Conservation (phyloP, 2,797 vertebrate genomes). For the Halcyon badia region DNA sequence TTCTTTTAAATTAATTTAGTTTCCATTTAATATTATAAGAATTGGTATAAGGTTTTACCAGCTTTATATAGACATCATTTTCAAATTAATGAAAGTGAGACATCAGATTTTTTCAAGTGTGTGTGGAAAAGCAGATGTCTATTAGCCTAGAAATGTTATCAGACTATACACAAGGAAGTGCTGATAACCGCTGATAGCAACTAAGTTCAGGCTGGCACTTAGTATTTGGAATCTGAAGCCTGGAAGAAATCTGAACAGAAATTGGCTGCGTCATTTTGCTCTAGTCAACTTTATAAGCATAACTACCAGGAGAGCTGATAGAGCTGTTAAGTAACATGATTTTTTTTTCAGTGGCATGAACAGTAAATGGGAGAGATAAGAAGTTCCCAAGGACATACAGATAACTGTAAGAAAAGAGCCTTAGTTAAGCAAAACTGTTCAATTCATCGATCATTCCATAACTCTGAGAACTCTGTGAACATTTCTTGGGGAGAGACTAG, state of each 20-base stretch:
- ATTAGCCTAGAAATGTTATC: neutral
- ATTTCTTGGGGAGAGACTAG: neutral
- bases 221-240: neutral
- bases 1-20: neutral
- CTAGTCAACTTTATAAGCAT: neutral
- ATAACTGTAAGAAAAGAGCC: neutral
- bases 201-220: neutral
- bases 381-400: neutral
- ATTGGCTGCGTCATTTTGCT: neutral
- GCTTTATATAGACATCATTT: neutral
- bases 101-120: neutral
- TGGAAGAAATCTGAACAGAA: neutral
- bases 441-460: neutral
- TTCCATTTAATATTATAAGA: neutral
- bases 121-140: neutral
- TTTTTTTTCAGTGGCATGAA: neutral
- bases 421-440: constrained; percentile 3
- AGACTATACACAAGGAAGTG: neutral
- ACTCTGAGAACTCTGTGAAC: accelerated
- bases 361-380: neutral
- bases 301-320: neutral
- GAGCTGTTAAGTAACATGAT: neutral
- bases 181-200: neutral
- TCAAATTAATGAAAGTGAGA: neutral
- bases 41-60: neutral